Base-by-base conservation (phyloP, 2,797 vertebrate genomes). In the Tolypeutes matacus region DNA sequence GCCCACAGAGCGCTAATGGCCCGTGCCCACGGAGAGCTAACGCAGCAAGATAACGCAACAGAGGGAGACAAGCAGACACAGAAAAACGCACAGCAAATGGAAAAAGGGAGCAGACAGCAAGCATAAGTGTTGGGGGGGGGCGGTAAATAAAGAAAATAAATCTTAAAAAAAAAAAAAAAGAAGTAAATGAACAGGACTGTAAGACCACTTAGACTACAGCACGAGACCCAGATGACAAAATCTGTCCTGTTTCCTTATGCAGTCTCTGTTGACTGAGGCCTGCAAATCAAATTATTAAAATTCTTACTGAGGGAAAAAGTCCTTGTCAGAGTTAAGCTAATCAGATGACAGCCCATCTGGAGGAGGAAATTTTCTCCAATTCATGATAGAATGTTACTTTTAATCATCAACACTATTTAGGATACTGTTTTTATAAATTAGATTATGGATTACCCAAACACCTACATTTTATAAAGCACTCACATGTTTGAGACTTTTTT, bases 241-340 rank as follows among this genome's bases (percentile, higher is more conserved):
- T 46, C 27, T 80, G 2, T n/a, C 81, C 86, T 75, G 17, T 18
- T 27, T 25, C 14, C 5, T 53, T 34, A 18, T 21, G 20, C 10
- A 25, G 5, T 23, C 42, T 39, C 42, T 64, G 25, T 1, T 36
- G 27, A 36, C n/a, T 81, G 4, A 69, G 42, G 20, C 31, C 69
- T 31, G 42, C 39, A 94, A 95, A 60, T 11, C 34, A 58, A 17
- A 9, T 78, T 86, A 31, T 51, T 78, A 82, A 69, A 8, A 73
- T 65, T 75, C 34, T 94, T 87, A 88, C 18, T 86, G 69, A 51
- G 31, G 64, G 42, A 72, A 94, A 85, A 53, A 76, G 46, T 80
- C 34, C 46, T 86, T 72, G 27, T 2, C 86, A 86, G 93, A 96
- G n/a, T 36, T 11, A 75, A 94, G 90, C 34, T 51, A 86, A 93